Base-by-base conservation (phyloP, 2,797 vertebrate genomes). In the Megaceryle alcyon region DNA sequence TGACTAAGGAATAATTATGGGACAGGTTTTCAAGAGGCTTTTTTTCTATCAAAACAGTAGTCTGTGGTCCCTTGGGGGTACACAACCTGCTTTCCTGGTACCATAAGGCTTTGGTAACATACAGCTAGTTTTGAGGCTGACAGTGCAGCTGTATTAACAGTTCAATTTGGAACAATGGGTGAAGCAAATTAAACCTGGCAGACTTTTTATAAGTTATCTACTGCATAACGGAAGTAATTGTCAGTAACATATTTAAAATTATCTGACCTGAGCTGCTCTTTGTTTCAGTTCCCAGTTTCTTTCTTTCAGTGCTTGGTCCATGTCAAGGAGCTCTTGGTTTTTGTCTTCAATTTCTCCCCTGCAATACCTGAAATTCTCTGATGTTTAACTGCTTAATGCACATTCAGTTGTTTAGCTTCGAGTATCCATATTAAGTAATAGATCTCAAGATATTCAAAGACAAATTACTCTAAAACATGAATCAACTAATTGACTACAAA, bases 221-320 rank as follows among this genome's bases (percentile, higher is more conserved):
- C 41, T 54, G 29, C 6, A 6, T 15, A 81, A 44, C 18, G 88
- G 22, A n/a, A 79, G 54, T 60, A 71, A 39, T 28, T 83, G 43
- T 71, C 44, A 64, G 35, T 57, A 86, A 78, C 33, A 59, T 44
- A 59, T 7, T 82, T 63, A n/a, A 53, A 92, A n/a, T 20, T 3
- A 82, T 83, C 96, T 88, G 72, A 99, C 99, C 98, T 99, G 99
- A 95, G 98, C 98, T 77, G 98, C 99, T 98, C 99, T 98, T 96
- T 99, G 99, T 86, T 99, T 99, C 85, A 99, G 98, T 96, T 99
- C 99, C 98, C 98, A 99, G 82, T 99, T 99, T 96, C 99, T 98
- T 90, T 99, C 99, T 97, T 99, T 99, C 87, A 99, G 95, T 13
- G 98, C 98, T 72, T 96, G 98, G 96, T 99, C 98, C 98, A 99